Evolutionary conservation across 2,797 vertebrate species (phyloP).

Genomic region (Pangasius macronema): DNA sequence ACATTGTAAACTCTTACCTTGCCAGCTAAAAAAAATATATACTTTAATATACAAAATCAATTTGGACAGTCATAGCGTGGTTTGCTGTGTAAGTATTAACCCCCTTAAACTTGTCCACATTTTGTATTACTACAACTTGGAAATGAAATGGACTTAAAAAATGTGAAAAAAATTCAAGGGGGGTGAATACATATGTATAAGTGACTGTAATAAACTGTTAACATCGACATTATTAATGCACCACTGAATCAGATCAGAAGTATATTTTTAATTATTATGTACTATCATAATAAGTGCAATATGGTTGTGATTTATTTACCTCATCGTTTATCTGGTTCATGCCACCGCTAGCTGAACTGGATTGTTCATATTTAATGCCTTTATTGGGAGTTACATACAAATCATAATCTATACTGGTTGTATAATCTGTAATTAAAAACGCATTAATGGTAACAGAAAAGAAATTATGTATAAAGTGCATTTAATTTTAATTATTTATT

Average conservation of each 20-base stretch:
- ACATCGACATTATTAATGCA: background rate
- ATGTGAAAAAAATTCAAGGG: no score
- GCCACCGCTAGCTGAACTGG: background rate
- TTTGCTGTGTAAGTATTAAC: background rate
- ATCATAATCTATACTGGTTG: constrained; percentile 17
- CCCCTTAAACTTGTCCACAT: background rate
- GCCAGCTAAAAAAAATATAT: background rate
- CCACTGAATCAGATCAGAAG: background rate
- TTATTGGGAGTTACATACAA: background rate
- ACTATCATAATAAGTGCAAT: background rate
- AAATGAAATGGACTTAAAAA: background rate
- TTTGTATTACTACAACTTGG: background rate
- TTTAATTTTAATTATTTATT: background rate
- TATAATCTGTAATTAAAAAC: constrained; percentile 34
- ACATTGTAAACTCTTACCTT: background rate
- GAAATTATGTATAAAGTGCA: background rate
- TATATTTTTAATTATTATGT: background rate
- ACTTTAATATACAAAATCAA: background rate
- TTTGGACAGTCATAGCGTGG: no score
- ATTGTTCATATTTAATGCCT: background rate
- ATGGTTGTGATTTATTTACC: constrained; percentile 5
- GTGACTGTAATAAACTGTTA: background rate
- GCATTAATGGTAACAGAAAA: background rate
- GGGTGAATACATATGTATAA: background rate
- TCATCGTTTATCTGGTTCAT: constrained; percentile 20